These are phyloP conservation scores for Nannobrachium achirus DNA, from an alignment of 2,113 vertebrate species.

Conservation along the genomic window DNA sequence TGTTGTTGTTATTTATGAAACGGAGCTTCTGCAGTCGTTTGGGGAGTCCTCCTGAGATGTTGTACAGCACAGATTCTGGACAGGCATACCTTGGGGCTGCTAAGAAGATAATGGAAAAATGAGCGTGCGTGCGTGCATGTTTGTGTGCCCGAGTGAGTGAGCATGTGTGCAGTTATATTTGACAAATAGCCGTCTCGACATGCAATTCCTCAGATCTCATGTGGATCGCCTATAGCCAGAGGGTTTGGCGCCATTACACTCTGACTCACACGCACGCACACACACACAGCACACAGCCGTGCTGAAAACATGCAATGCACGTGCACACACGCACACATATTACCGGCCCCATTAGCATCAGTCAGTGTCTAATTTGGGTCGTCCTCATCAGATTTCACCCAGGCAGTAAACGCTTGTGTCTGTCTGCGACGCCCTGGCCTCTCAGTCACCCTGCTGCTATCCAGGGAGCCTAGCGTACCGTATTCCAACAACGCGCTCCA, in stretches of 20 bases:
- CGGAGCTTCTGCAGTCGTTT: constrained; percentile 26
- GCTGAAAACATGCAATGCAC: no score
- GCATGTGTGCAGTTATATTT: constrained; percentile 60
- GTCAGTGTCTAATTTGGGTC: constrained; percentile 54
- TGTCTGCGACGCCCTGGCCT: not conserved
- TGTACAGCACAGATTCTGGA: constrained; percentile 28
- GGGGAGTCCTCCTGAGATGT: constrained; percentile 25
- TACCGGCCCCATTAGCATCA: constrained; percentile 48
- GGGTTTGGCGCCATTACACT: constrained; percentile 39
- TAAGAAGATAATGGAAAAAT: constrained; percentile 16
- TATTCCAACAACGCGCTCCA: not conserved
- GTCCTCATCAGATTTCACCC: constrained; percentile 33
- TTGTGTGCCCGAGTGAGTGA: constrained; percentile 63
- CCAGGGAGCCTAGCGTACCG: not conserved
- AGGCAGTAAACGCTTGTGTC: constrained; percentile 10
- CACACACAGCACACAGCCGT: not conserved
- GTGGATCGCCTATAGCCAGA: constrained; percentile 60
- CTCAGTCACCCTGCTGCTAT: not conserved
- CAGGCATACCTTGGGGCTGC: not conserved
- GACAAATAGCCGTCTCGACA: constrained; percentile 68
- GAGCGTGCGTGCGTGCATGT: constrained; percentile 33
- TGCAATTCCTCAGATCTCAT: constrained; percentile 62
- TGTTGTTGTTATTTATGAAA: constrained; percentile 55
- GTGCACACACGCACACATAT: constrained; percentile 7
- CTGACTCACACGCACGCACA: not conserved